Conservation (phyloP, 2,888 invertebrate species). For the Chorisops tibialis region DNA sequence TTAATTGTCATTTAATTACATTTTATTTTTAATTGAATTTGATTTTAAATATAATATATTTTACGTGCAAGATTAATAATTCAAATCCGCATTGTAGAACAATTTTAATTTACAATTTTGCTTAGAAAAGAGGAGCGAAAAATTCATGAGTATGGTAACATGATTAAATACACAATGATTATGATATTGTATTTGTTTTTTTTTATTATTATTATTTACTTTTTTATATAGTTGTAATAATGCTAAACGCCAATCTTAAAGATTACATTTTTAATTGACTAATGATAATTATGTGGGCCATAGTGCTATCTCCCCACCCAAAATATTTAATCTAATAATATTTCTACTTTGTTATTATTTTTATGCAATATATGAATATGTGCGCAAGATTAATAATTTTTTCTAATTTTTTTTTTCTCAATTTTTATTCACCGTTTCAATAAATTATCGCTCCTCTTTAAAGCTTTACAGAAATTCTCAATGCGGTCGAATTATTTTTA, state of each 20-base stretch:
- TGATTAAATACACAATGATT: too few species aligned
- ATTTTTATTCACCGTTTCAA: neutral
- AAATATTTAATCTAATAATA: neutral
- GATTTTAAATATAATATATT: too few species aligned
- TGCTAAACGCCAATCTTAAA: too few species aligned
- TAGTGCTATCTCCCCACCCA: neutral
- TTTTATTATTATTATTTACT: neutral
- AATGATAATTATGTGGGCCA: constrained; percentile 17
- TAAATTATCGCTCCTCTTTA: neutral
- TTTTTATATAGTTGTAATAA: too few species aligned
- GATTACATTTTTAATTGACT: constrained; percentile 17
- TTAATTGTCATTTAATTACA: neutral
- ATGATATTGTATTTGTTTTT: neutral
- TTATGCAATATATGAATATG: too few species aligned
- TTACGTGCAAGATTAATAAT: constrained; percentile 26
- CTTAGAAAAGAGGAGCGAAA: constrained; percentile 24
- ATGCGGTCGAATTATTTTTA: constrained; percentile 33
- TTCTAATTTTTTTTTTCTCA: neutral
- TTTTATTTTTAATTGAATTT: too few species aligned
- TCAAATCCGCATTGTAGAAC: constrained; percentile 30
- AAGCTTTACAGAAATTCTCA: constrained; percentile 29
- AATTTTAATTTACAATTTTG: constrained; percentile 30
- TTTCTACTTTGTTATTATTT: neutral
- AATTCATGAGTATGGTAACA: neutral
- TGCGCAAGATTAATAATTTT: neutral